Evolutionary conservation across 53 echinoderm and acorn worm species (phyloP).

Genomic region (Henricia sp.): DNA sequence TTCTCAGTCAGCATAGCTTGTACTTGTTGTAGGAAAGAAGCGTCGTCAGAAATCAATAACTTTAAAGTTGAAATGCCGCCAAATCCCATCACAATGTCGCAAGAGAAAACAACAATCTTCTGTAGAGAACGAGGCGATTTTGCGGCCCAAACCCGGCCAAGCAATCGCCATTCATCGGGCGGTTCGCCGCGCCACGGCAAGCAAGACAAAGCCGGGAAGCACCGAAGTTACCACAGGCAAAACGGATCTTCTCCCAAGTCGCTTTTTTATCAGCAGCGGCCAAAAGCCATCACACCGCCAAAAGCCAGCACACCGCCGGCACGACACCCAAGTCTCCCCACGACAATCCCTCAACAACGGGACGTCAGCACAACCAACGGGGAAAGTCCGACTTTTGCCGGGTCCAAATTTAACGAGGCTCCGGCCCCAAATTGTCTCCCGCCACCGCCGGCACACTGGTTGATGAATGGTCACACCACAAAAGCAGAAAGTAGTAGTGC

Average conservation of each 20-base stretch:
- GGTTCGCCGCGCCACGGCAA: slow-evolving; percentile 50
- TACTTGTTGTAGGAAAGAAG: too few species aligned
- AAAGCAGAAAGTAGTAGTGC: slow-evolving; percentile 21
- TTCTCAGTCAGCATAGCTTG: too few species aligned
- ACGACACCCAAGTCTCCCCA: slow-evolving; percentile 3
- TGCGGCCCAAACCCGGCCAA: neutral
- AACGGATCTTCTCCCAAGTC: slow-evolving; percentile 29
- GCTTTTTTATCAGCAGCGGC: slow-evolving; percentile 7
- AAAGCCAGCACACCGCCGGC: slow-evolving; percentile 17
- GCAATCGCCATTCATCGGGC: slow-evolving; percentile 15
- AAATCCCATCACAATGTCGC: slow-evolving; percentile 27
- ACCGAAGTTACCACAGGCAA: slow-evolving; percentile 15
- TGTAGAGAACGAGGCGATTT: slow-evolving; percentile 23
- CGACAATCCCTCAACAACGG: neutral
- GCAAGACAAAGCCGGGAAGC: too few species aligned
- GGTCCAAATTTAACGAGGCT: slow-evolving; percentile 94
- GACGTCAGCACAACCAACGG: neutral
- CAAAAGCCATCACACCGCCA: neutral
- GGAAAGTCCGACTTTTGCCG: slow-evolving; percentile 63
- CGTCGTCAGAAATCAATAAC: too few species aligned
- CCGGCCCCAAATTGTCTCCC: slow-evolving; percentile 83
- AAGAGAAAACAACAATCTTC: slow-evolving; percentile 17
- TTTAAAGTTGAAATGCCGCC: slow-evolving; percentile 9
- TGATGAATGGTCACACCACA: slow-evolving; percentile 22
- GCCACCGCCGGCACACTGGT: slow-evolving; percentile 82